Evolutionary conservation across 2,888 invertebrate genomes (phyloP).

Genomic region (Leucophenga maculata): DNA sequence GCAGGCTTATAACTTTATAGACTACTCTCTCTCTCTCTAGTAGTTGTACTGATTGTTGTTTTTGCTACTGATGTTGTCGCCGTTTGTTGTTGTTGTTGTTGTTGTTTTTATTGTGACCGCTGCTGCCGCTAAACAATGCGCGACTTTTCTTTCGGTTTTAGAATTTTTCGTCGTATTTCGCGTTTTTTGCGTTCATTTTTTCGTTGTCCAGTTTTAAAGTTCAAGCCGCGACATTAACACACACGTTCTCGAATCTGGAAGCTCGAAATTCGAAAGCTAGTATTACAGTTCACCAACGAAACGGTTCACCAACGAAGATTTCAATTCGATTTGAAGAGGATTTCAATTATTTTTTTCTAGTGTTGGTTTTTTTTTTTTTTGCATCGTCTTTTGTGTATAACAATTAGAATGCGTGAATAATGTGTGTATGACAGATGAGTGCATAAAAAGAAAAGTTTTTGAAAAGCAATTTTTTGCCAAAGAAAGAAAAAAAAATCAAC

Average conservation of each 20-base stretch:
- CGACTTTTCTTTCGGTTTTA: slow-evolving; percentile 10
- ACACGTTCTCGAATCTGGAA: slow-evolving; percentile 31
- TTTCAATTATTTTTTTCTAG: too few species aligned
- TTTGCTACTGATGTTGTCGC: background rate
- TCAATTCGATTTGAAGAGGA: too few species aligned
- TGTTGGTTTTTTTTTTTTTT: too few species aligned
- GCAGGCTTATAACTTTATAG: background rate
- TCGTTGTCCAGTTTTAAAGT: slow-evolving; percentile 57
- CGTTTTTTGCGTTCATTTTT: slow-evolving; percentile 49
- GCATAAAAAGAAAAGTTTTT: too few species aligned
- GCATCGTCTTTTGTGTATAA: too few species aligned
- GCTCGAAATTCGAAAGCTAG: too few species aligned
- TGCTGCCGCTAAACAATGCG: slow-evolving; percentile 23
- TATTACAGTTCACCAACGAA: too few species aligned
- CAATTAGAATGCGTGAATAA: too few species aligned
- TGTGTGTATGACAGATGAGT: too few species aligned
- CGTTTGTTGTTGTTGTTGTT: background rate
- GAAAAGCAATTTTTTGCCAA: too few species aligned
- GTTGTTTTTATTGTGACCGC: background rate
- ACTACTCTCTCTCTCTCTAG: background rate
- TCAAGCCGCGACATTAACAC: slow-evolving; percentile 65
- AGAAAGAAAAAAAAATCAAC: too few species aligned
- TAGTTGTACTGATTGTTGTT: background rate
- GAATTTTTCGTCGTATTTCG: slow-evolving; percentile 4
- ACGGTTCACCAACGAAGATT: too few species aligned